These are phyloP conservation scores for Rhegmatorhina hoffmannsi DNA, from an alignment of 2,113 vertebrate genomes.

Conservation along the genomic window DNA sequence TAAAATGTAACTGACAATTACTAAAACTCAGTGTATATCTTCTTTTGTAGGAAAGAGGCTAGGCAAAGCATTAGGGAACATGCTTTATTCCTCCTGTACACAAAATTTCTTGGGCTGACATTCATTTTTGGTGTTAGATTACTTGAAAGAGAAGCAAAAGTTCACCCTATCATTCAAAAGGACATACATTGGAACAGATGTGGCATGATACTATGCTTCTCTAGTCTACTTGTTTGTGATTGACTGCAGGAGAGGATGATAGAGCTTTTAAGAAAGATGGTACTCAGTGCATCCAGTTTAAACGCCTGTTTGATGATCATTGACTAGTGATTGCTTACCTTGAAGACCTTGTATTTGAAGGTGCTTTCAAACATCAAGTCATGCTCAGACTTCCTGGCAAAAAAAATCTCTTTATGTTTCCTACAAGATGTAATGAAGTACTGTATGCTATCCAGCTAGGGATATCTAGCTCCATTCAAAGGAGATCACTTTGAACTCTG, in stretches of 20 bases:
- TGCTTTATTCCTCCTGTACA: background rate
- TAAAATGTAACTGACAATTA: background rate
- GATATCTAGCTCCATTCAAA: background rate
- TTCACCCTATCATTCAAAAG: background rate
- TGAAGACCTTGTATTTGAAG: background rate
- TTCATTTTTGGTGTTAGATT: background rate
- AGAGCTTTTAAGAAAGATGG: background rate
- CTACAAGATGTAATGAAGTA: background rate
- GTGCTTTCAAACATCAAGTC: background rate
- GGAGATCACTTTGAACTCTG: background rate
- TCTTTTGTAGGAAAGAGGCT: background rate
- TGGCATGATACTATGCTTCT: background rate
- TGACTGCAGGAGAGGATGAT: accelerated
- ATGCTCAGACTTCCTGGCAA: background rate
- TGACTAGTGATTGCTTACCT: background rate
- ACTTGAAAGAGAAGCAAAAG: background rate
- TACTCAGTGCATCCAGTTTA: background rate
- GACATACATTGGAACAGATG: background rate
- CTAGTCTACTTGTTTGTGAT: background rate
- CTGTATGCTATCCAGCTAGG: background rate
- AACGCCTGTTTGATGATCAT: background rate
- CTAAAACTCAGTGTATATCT: too few species aligned
- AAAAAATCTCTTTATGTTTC: background rate
- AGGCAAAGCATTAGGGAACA: background rate
- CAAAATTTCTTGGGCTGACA: background rate